Percentiles rank a stretch among this genome's conserved stretches.
These are phyloP conservation scores for Suillia variegata DNA, from an alignment of 2,888 invertebrate genomes.

Conservation along the genomic window DNA sequence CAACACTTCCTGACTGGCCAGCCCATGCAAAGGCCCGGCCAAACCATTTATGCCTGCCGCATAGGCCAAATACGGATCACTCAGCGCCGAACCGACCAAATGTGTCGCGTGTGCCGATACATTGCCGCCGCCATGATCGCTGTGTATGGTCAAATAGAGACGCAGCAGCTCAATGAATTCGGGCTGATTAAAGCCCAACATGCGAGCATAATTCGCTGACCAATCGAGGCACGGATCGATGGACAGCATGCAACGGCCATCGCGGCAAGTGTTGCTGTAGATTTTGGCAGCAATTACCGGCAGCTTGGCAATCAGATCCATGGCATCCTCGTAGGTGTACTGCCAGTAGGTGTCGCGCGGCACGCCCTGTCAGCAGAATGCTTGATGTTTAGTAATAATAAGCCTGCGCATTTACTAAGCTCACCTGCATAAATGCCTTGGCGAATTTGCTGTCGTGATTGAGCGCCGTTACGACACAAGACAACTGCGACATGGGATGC, in stretches of 20 bases:
- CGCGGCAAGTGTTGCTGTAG: constrained; percentile 61
- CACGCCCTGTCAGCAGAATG: constrained; percentile 53
- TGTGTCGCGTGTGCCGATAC: constrained; percentile 83
- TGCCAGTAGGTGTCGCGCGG: constrained; percentile 78
- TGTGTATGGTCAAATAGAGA: constrained; percentile 78
- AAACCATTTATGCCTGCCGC: constrained; percentile 81
- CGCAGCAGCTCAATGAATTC: constrained; percentile 63
- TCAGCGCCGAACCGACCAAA: constrained; percentile 80
- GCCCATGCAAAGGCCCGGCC: constrained; percentile 83
- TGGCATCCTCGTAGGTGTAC: constrained; percentile 74
- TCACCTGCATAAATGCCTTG: constrained; percentile 67
- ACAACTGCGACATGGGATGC: constrained; percentile 84
- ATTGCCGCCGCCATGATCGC: constrained; percentile 84
- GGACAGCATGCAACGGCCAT: constrained; percentile 30
- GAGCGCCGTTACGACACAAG: constrained; percentile 75
- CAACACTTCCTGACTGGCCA: constrained; percentile 88
- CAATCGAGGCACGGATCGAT: constrained; percentile 27
- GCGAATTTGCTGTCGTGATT: constrained; percentile 80
- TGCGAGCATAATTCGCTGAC: constrained; percentile 70
- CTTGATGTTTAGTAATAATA: constrained; percentile 57
- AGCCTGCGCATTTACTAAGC: background rate
- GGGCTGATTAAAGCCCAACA: constrained; percentile 49
- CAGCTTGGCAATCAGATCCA: constrained; percentile 81
- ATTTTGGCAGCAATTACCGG: constrained; percentile 76
- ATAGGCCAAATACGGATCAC: constrained; percentile 80